Conservation (phyloP, 2,888 invertebrate genomes). For the Periphyllus acericola region DNA sequence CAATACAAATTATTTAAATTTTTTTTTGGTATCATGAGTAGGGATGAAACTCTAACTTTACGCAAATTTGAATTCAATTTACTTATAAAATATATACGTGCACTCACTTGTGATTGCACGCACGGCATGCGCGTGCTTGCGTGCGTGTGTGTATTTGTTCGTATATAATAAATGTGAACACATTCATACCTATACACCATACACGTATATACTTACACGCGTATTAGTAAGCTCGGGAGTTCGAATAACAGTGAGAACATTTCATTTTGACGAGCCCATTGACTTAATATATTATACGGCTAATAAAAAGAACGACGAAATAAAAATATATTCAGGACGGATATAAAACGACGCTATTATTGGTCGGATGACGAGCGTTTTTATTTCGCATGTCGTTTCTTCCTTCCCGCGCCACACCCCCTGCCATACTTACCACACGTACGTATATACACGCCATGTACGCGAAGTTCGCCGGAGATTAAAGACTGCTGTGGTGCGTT, state of each 20-base stretch:
- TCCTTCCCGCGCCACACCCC: neutral
- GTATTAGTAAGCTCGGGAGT: neutral
- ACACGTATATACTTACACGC: neutral
- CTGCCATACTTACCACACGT: neutral
- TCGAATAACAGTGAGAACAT: slow-evolving; percentile 4
- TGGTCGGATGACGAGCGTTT: neutral
- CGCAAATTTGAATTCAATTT: too few species aligned
- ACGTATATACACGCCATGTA: neutral
- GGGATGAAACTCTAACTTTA: too few species aligned
- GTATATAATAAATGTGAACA: too few species aligned
- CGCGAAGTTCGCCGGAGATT: neutral
- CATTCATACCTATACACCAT: neutral
- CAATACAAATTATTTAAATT: too few species aligned
- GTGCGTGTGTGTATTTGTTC: too few species aligned
- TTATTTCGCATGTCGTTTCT: neutral
- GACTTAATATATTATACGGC: slow-evolving; percentile 35
- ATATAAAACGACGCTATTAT: slow-evolving; percentile 28
- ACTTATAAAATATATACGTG: too few species aligned
- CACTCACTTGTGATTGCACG: too few species aligned
- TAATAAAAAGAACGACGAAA: slow-evolving; percentile 18
- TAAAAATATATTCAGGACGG: slow-evolving; percentile 16
- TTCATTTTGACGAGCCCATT: slow-evolving; percentile 35
- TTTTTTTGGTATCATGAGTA: too few species aligned
- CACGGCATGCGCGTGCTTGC: too few species aligned
- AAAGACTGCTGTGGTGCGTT: neutral